Evolutionary conservation across 2,797 vertebrate species (phyloP), one percentile per base, ranked within the genome.

Genomic region (Manis pentadactyla): DNA sequence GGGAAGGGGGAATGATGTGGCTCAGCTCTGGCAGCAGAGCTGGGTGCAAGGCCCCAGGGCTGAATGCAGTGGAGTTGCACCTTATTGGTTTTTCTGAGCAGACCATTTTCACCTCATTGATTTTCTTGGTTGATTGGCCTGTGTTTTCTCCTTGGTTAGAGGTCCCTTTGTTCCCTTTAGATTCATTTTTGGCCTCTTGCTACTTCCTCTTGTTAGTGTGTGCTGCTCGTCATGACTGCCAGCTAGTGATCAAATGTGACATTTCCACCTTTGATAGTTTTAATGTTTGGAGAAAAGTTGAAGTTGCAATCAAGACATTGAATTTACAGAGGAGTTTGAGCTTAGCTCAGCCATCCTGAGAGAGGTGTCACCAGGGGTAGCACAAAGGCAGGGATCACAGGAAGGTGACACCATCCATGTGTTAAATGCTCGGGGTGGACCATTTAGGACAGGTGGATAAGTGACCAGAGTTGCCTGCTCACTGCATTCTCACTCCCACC

Each of bases 1-100:
- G 90, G 82, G 74, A 91, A 15, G 53, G 53, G 86, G 69, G 5
- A 90, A 87, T 55, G 69, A 95, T 90, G 51, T 37, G 0, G 13
- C 82, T 96, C 94, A 96, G 8, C 57, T 88, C 27, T 39, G 49
- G 42, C n/a, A n/a, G n/a, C n/a, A n/a, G n/a, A n/a, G n/a, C n/a
- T n/a, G n/a, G n/a, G 49, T 63, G 37, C 75, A 84, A 93, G 87
- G 82, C 78, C 84, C 37, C 14, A 11, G 85, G 77, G 18, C 88
- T 53, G 61, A 25, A 9, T 10, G 9, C 64, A 55, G 69, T 75
- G 46, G 78, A 78, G 89, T 96, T 85, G 71, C 83, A 81, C 88
- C 34, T 63, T 88, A 96, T 97, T 92, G 97, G 97, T 98, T 97
- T 97, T 97, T 39, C 88, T 57, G 77, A 88, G 86, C 88, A 90